Evolutionary conservation across 2,113 vertebrate genomes (phyloP).

Genomic region (Cinclus mexicanus): DNA sequence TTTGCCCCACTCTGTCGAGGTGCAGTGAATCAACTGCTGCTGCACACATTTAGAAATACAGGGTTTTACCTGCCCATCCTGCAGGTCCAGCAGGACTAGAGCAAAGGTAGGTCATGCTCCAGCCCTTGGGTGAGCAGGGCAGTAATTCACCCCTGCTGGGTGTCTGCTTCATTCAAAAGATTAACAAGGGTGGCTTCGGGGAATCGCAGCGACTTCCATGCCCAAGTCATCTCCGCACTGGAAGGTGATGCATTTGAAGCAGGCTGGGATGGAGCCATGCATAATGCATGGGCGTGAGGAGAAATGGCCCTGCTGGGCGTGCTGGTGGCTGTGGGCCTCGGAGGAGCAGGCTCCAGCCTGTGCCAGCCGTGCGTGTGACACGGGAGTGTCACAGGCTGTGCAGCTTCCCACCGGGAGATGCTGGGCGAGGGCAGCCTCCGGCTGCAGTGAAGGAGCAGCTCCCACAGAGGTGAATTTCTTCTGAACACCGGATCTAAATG

Average conservation of each 20-base stretch:
- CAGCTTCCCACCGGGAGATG: background rate
- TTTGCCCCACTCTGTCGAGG: background rate
- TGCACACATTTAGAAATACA: background rate
- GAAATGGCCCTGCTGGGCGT: background rate
- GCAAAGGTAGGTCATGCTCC: background rate
- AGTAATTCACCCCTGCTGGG: background rate
- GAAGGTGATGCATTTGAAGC: background rate
- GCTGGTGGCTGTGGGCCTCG: background rate
- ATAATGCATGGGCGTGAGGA: background rate
- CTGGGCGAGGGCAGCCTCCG: background rate
- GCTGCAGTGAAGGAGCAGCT: background rate
- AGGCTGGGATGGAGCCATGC: background rate
- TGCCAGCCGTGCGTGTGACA: background rate
- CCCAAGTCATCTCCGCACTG: background rate
- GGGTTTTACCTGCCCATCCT: background rate
- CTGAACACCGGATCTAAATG: no score
- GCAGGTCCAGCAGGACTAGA: background rate
- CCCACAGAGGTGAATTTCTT: no score
- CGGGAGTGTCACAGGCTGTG: fast-evolving
- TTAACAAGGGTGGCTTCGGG: background rate
- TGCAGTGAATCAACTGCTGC: background rate
- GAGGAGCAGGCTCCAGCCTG: background rate
- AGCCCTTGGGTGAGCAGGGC: background rate
- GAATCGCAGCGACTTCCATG: background rate
- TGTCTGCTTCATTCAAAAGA: background rate